Conservation (phyloP, 2,113 vertebrate genomes). For the Bos indicus region DNA sequence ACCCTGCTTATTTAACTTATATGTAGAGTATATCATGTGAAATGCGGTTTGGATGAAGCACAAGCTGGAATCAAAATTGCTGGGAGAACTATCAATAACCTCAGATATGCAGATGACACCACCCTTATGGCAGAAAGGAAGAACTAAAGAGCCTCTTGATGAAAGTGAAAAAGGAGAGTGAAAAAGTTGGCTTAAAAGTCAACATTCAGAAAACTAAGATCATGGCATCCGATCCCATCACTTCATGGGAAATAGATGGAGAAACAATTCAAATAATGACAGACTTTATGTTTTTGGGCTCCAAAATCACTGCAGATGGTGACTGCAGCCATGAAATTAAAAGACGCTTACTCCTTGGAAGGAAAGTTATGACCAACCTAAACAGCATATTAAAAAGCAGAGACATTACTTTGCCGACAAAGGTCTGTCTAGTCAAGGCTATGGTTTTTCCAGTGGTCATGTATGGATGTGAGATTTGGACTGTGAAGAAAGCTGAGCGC, state of each 20-base stretch:
- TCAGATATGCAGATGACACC: not conserved
- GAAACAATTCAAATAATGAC: not conserved
- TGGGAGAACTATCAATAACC: not conserved
- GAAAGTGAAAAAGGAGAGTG: not conserved
- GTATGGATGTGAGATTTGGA: not conserved
- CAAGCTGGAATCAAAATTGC: not conserved
- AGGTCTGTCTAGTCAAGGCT: not conserved
- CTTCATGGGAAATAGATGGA: not conserved
- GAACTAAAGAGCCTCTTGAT: not conserved
- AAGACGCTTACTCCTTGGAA: not conserved
- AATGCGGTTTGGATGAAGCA: not conserved
- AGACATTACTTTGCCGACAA: not conserved
- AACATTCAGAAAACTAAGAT: not conserved
- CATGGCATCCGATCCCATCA: not conserved
- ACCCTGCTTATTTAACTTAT: not conserved
- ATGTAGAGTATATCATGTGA: no score
- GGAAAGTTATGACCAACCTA: not conserved
- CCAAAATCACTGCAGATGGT: not conserved
- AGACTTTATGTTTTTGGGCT: not conserved
- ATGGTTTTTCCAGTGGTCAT: not conserved
- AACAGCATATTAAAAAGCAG: not conserved
- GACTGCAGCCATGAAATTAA: not conserved
- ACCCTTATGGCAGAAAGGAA: not conserved
- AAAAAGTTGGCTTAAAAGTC: not conserved
- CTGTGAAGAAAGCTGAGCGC: accelerated